These are phyloP conservation scores for Ceratoteleas bidentatus DNA, from an alignment of 1,140 invertebrate genomes.

Conservation along the genomic window DNA sequence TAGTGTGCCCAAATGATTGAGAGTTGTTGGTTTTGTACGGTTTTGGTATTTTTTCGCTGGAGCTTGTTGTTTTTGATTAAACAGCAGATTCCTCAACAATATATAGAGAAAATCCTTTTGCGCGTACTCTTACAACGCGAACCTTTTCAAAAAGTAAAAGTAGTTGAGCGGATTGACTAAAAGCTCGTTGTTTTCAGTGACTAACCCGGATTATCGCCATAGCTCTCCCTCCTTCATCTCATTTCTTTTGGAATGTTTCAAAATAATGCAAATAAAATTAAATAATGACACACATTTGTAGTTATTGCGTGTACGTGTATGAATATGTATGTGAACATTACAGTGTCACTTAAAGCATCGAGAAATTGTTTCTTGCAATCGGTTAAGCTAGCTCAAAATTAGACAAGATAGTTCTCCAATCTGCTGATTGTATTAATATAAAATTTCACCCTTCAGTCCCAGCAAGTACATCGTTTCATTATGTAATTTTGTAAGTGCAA, in stretches of 20 bases:
- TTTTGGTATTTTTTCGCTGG: neutral
- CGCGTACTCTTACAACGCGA: conserved; percentile 43
- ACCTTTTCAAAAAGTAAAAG: conserved; percentile 49
- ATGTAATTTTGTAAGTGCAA: too few relatives aligned
- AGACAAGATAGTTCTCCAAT: too few relatives aligned
- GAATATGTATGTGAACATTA: too few relatives aligned
- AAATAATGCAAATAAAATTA: conserved; percentile 38
- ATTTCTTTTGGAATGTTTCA: conserved; percentile 27
- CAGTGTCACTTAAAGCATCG: too few relatives aligned
- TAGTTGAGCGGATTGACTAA: conserved; percentile 55
- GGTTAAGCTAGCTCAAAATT: too few relatives aligned
- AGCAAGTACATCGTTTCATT: too few relatives aligned
- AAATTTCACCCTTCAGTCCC: too few relatives aligned
- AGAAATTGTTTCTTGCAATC: too few relatives aligned
- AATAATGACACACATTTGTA: neutral
- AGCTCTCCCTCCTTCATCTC: conserved; percentile 28
- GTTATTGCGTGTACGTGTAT: too few relatives aligned
- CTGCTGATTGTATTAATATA: too few relatives aligned
- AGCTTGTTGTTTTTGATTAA: conserved; percentile 6
- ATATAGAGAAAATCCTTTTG: conserved; percentile 32
- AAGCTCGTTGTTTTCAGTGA: conserved; percentile 61
- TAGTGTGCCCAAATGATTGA: too few relatives aligned
- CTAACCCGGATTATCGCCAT: conserved; percentile 51
- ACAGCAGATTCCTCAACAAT: conserved; percentile 34
- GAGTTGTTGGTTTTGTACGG: too few relatives aligned